These are phyloP conservation scores for Xanthia icteritia DNA, from an alignment of 2,888 invertebrate species.

Conservation along the genomic window DNA sequence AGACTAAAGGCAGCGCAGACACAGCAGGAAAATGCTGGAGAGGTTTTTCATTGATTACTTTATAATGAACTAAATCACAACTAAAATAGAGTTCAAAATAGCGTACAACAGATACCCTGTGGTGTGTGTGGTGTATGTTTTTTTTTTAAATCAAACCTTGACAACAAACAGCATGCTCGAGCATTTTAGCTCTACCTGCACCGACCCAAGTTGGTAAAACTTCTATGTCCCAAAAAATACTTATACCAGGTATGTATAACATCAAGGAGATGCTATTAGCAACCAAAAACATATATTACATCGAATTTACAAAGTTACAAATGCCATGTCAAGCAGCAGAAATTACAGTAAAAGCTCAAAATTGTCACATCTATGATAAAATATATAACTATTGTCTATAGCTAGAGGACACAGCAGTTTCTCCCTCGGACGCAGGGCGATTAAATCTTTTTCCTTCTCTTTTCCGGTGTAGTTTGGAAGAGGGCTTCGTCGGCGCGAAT, in stretches of 20 bases:
- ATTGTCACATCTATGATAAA: background rate
- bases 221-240: background rate
- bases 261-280: background rate
- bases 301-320: background rate
- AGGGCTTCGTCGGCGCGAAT: conserved; percentile 87
- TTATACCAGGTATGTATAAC: conserved; percentile 17
- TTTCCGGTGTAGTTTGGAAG: conserved; percentile 87
- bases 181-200: background rate
- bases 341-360: background rate
- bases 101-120: background rate
- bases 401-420: conserved; percentile 42
- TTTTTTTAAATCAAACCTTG: background rate
- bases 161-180: background rate
- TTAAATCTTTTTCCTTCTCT: conserved; percentile 89
- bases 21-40: background rate
- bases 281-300: background rate
- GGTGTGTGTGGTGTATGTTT: background rate
- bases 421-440: conserved; percentile 31
- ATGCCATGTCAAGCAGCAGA: background rate
- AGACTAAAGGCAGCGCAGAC: background rate
- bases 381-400: conserved; percentile 19
- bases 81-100: background rate
- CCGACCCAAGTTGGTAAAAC: background rate
- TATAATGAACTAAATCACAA: background rate
- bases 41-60: background rate